Evolutionary conservation across 92 coral and sea anemone species (phyloP).

Genomic region (Heteractis magnifica): DNA sequence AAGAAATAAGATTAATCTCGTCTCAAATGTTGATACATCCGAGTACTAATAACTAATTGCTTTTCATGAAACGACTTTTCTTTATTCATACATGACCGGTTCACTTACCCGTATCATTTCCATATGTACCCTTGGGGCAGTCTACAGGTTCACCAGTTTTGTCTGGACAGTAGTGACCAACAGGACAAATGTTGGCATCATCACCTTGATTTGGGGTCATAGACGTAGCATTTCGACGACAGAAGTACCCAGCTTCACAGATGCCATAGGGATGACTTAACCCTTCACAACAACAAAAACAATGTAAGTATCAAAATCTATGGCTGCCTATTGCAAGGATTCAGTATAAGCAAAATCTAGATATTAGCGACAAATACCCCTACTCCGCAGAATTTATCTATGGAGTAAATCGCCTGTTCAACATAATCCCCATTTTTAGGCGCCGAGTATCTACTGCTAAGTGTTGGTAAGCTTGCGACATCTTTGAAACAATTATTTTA

Average conservation of each 20-base stretch:
- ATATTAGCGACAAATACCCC: background rate
- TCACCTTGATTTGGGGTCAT: conserved; percentile 86
- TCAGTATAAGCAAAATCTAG: background rate
- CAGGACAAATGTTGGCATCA: conserved; percentile 91
- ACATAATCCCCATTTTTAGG: too few relatives aligned
- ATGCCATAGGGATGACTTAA: conserved; percentile 64
- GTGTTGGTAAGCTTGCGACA: too few relatives aligned
- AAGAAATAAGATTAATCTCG: background rate
- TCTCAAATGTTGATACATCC: background rate
- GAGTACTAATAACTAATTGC: background rate
- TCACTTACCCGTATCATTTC: conserved; percentile 78
- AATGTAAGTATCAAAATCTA: background rate
- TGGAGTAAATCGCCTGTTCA: too few relatives aligned
- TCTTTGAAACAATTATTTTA: too few relatives aligned
- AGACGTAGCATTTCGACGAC: conserved; percentile 77
- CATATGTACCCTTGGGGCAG: conserved; percentile 88
- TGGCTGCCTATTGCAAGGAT: background rate
- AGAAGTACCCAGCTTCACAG: conserved; percentile 91
- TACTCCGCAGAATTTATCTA: too few relatives aligned
- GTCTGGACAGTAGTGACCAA: conserved; percentile 89
- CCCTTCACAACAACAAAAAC: conserved; percentile 48
- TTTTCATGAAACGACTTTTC: background rate
- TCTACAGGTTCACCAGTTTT: conserved; percentile 89
- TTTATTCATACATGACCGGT: background rate
- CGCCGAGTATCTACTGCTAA: too few relatives aligned